Evolutionary conservation across 2,888 invertebrate species (phyloP).

Genomic region (Melanostoma mellinum): DNA sequence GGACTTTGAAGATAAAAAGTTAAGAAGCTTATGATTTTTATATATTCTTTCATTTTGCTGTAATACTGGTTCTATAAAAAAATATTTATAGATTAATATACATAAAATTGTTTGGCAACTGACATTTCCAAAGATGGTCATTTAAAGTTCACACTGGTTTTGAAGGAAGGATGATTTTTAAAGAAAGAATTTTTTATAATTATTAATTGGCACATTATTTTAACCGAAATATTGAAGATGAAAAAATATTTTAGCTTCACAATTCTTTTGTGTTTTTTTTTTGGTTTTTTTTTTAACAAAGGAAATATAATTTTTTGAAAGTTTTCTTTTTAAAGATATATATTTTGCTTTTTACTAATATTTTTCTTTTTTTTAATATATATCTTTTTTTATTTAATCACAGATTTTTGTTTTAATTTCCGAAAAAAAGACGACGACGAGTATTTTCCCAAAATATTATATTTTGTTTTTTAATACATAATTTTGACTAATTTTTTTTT

Average conservation of each 20-base stretch:
- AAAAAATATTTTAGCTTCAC: slow-evolving; percentile 32
- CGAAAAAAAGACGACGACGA: slow-evolving; percentile 77
- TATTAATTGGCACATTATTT: slow-evolving; percentile 54
- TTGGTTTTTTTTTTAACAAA: neutral
- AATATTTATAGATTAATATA: slow-evolving; percentile 61
- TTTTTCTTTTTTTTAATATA: slow-evolving; percentile 60
- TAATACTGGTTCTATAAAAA: slow-evolving; percentile 67
- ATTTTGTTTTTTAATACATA: slow-evolving; percentile 59
- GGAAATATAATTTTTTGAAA: slow-evolving; percentile 47
- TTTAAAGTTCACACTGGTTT: slow-evolving; percentile 56
- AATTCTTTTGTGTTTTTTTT: neutral
- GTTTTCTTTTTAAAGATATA: slow-evolving; percentile 53
- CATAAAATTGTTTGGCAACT: slow-evolving; percentile 64
- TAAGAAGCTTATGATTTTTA: slow-evolving; percentile 63
- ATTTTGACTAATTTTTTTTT: slow-evolving; percentile 73
- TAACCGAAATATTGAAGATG: slow-evolving; percentile 59
- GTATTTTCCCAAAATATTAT: slow-evolving; percentile 74
- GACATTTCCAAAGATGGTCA: slow-evolving; percentile 43
- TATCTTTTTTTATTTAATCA: slow-evolving; percentile 80
- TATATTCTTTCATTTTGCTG: slow-evolving; percentile 51
- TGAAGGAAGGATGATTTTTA: slow-evolving; percentile 36
- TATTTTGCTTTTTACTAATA: slow-evolving; percentile 61
- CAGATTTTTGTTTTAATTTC: slow-evolving; percentile 81
- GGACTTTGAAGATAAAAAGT: slow-evolving; percentile 75
- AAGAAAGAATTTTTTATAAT: slow-evolving; percentile 10